Base-by-base conservation (phyloP, 2,113 vertebrate species). In the Dasyprocta punctata region DNA sequence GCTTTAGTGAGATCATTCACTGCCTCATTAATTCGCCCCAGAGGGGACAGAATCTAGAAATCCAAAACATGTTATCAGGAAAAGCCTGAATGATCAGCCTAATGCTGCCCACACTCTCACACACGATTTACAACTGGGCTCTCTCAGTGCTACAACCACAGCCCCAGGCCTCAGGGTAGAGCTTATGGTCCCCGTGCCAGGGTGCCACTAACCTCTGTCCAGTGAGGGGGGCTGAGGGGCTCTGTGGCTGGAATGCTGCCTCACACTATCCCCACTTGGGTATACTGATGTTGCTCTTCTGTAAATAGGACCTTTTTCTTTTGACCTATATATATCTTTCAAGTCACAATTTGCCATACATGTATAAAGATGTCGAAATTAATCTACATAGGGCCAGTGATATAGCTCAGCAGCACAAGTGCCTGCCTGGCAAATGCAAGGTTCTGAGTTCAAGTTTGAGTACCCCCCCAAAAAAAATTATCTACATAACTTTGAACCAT, bases 11-110 rank as follows among this genome's bases (percentile, higher is more conserved):
- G 99, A 73, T 99, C 99, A 56, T 98, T 99, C 97, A 99, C 98
- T 22, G 99, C 99, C 97, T 99, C 99, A 30, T 98, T 99, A 96
- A 99, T 99, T 52, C 99, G 99, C 38, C 99, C 99, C 97, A 99
- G 97, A 38, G 99, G 99, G 88, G 99, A 99, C 93, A 99, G 95
- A 98, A 99, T 99, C 99, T 99, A 97, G 52, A 92, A 96, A 97
- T 1, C 97, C 6, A 97, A 97, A 97, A 75, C 7, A 96, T 41
- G 75, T 41, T 4, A 33, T 97, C 13, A 98, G 96, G 78, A 78
- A 91, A 38, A 63, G 7, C 4, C 28, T 33, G 63, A 58, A 17
- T 0, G 10, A 17, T 11, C 52, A 69, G 33, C 52, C 60, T 52
- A 19, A 86, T 28, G 52, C 78, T 83, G 38, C 75, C 26, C 13